Conservation (phyloP, 1,140 invertebrate genomes). For the Brachionus angularis region DNA sequence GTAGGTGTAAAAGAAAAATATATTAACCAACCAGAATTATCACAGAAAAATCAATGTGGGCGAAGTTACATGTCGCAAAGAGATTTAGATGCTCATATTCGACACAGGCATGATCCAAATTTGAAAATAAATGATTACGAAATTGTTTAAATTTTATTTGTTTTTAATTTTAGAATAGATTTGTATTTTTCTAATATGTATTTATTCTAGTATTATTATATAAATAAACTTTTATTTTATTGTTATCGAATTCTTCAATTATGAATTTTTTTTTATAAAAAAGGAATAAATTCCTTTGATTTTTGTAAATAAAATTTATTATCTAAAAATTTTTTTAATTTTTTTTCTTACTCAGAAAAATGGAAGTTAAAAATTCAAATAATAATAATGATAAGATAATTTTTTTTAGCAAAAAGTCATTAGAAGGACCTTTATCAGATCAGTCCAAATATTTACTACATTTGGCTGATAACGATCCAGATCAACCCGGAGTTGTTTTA, state of each 20-base stretch:
- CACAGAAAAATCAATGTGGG: constrained; percentile 17
- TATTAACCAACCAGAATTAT: not conserved
- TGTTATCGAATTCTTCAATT: no score
- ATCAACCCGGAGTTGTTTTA: constrained; percentile 65
- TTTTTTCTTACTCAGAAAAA: not conserved
- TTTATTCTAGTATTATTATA: no score
- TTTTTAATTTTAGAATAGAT: no score
- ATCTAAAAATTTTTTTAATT: not conserved
- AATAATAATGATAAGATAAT: constrained; percentile 24
- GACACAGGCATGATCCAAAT: constrained; percentile 10
- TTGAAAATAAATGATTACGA: not conserved
- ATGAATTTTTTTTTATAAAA: not conserved
- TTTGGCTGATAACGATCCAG: constrained; percentile 40
- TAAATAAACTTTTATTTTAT: no score
- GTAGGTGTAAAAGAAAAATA: not conserved
- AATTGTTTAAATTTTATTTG: no score
- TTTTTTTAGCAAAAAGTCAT: constrained; percentile 14
- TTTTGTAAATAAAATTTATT: not conserved
- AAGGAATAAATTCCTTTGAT: constrained; percentile 34
- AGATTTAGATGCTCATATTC: constrained; percentile 30
- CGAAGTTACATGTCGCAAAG: constrained; percentile 35
- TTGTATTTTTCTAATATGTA: no score
- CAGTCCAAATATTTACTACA: constrained; percentile 17
- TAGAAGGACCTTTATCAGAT: constrained; percentile 12
- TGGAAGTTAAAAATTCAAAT: not conserved